These are phyloP conservation scores for Alaudala cheleensis DNA, from an alignment of 2,113 vertebrate genomes.

Conservation along the genomic window DNA sequence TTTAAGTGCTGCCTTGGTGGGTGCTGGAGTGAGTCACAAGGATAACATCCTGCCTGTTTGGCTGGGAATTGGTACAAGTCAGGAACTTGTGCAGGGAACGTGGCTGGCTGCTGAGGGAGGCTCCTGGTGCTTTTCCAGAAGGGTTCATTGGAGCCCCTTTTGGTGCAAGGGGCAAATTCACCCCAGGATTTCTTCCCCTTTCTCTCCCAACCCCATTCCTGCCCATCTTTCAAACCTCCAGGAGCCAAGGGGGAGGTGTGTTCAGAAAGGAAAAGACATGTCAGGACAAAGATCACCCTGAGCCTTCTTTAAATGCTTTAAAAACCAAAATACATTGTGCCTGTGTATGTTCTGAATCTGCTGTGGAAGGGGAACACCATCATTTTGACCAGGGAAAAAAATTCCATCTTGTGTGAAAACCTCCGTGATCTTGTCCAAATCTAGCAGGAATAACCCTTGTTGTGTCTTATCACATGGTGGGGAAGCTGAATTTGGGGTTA, in stretches of 20 bases:
- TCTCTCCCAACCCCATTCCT: not conserved
- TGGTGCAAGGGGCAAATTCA: not conserved
- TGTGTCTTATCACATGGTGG: not conserved
- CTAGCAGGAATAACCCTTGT: not conserved
- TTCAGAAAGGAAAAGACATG: not conserved
- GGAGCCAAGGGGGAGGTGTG: not conserved
- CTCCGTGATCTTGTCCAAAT: not conserved
- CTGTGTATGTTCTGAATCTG: not conserved
- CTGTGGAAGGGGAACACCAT: not conserved
- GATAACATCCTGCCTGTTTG: constrained; percentile 21
- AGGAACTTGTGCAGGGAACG: not conserved
- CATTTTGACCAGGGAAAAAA: not conserved
- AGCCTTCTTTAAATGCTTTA: not conserved
- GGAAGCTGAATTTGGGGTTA: not conserved
- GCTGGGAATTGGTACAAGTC: not conserved
- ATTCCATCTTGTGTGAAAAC: not conserved
- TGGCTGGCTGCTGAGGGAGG: not conserved
- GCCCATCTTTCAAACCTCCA: not conserved
- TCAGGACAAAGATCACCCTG: not conserved
- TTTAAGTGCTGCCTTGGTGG: constrained; percentile 15
- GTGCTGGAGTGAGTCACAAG: constrained; percentile 20
- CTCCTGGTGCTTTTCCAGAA: not conserved
- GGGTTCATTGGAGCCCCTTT: not conserved
- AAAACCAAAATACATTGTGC: not conserved
- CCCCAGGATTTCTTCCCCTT: not conserved